Percentiles rank a stretch among this genome's conserved stretches.
These are phyloP conservation scores for Drosophila neonasuta DNA, from an alignment of 2,888 invertebrate genomes.

Conservation along the genomic window DNA sequence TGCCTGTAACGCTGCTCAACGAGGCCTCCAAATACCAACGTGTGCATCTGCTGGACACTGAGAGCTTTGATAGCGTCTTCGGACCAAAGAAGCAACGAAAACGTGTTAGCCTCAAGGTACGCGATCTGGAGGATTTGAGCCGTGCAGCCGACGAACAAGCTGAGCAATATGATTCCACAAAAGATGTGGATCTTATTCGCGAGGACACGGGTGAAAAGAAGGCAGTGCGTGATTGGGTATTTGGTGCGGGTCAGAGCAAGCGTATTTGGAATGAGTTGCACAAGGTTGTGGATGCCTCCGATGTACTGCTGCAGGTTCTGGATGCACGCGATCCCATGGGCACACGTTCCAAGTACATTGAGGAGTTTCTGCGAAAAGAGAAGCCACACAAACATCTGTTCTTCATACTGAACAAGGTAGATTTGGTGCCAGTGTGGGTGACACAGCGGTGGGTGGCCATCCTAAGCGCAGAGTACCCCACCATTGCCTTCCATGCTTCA, in stretches of 20 bases:
- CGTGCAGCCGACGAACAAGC: slow-evolving; percentile 87
- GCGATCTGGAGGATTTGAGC: slow-evolving; percentile 90
- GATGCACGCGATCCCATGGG: slow-evolving; percentile 99
- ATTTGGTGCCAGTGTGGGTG: slow-evolving; percentile 98
- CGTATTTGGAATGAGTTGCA: slow-evolving; percentile 99
- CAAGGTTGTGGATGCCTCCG: slow-evolving; percentile 99
- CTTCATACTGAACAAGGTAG: slow-evolving; percentile 98
- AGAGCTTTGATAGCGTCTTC: slow-evolving; percentile 96
- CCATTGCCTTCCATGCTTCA: slow-evolving; percentile 99
- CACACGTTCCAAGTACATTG: slow-evolving; percentile 95
- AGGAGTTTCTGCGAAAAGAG: slow-evolving; percentile 95
- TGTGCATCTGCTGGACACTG: slow-evolving; percentile 97
- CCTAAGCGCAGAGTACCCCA: slow-evolving; percentile 96
- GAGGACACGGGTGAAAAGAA: slow-evolving; percentile 92
- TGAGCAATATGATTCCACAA: slow-evolving; percentile 90
- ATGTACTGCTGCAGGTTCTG: slow-evolving; percentile 96
- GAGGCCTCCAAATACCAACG: slow-evolving; percentile 94
- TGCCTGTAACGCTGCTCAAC: slow-evolving; percentile 96
- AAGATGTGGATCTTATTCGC: slow-evolving; percentile 91
- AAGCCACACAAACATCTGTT: slow-evolving; percentile 98
- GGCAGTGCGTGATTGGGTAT: slow-evolving; percentile 95
- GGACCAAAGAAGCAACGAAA: slow-evolving; percentile 98
- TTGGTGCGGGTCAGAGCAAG: slow-evolving; percentile 97
- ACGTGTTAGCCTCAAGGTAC: slow-evolving; percentile 89
- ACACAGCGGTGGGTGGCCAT: slow-evolving; percentile 98